Evolutionary conservation across 35 echinoderm and acorn worm genomes (phyloP), one percentile per base, ranked within the genome.

Genomic region (Amphiura filiformis): DNA sequence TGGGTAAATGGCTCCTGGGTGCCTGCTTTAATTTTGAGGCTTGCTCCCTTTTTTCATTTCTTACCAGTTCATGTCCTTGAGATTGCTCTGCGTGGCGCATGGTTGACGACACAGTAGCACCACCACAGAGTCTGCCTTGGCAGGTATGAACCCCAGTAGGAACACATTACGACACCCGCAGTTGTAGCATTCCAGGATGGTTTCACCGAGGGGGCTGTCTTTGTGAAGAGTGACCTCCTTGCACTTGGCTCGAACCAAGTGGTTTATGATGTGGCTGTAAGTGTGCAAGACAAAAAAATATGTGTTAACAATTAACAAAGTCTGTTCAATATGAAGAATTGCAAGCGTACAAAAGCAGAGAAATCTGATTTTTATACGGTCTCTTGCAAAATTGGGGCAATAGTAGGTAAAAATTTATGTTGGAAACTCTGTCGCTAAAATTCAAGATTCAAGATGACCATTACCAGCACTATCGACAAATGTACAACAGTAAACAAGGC

Each of bases 51-150:
- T n/a, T n/a, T n/a, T n/a, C n/a, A 9, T 47, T 11, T 70, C 94
- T 36, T 91, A 97, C 95, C 95, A 97, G 41, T 97, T 97, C 95
- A 97, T 97, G 86, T 97, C 95, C 75, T 97, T 97, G 31, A 97
- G 79, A 76, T 98, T 98, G 56, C 95, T 98, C 87, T 98, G 95
- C 17, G 95, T 98, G 26, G 95, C 95, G 76, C 95, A 98, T 13
- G 95, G 95, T 32, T 98, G 92, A 30, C 95, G 92, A 56, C 95
- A 98, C 0, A 98, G 95, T 37, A 98, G 86, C 5, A 98, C 95
- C 1, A 98, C 95, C 56, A 98, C 95, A 17, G 95, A 98, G 80
- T 98, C 95, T 0, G 92, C 95, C 44, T 98, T 98, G 32, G 95
- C 95, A 65, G 95, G 95, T 36, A 98, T 98, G 75, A 98, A 98